Evolutionary conservation across 2,888 invertebrate species (phyloP), one percentile per base, ranked within the genome.

Genomic region (Caenorhabditis parvicauda): DNA sequence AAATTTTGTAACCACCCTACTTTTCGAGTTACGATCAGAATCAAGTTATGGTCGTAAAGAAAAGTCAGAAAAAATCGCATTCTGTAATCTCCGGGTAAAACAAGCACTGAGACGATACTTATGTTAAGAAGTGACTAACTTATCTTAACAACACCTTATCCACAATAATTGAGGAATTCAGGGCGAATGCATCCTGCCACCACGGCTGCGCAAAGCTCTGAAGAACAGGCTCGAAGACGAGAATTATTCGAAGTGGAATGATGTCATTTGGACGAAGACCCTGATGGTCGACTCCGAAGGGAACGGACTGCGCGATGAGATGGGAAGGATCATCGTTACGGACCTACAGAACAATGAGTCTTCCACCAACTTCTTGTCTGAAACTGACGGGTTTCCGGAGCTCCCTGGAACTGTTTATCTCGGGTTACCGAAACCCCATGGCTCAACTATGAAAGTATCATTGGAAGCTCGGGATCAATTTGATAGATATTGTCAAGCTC

Each of bases 401-500:
- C 42, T 72, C 5, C 71, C 74, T 22, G 79, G 79, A n/a, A 57
- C 72, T 14, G 58, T 79, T 12, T 79, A 79, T 57, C 43, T 79
- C 19, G 71, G 76, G 9, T 46, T 79, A 4, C 78, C 78, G 12
- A 74, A 77, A 42, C 74, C 76, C n/a, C 59, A 62, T 12, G 72
- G 65, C 22, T 54, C 62, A 12, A 39, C 54, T 22, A 50, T 54
- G 37, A 66, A 73, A 46, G 70, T 79, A 22, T 57, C 65, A 1
- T 45, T 79, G 51, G 75, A 74, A 27, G 79, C 77, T 0, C 54
- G 68, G 42, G 79, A 79, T 49, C 69, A 69, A 27, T 73, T 70
- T 49, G 79, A 79, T 24, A 60, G 78, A 43, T 79, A 79, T 52
- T 79, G 79, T 52, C 79, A 79, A 50, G 69, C 76, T 14, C 75